phyloP scores from a whole-genome alignment of 2,888 invertebrate species.

The Sinodicranocentrus sp. region DNA sequence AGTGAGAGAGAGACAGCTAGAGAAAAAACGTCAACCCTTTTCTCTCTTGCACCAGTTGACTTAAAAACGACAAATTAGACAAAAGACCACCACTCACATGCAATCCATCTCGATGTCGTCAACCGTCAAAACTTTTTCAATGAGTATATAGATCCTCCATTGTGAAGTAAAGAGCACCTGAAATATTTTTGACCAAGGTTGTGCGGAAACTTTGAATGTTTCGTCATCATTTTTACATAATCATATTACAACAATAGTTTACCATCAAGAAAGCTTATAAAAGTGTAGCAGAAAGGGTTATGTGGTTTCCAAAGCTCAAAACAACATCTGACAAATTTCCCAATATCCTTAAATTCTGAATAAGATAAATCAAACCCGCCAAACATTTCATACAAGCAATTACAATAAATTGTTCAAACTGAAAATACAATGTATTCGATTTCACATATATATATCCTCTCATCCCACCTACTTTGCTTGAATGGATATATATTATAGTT shows the following conservation, averaged over 20 bases:
- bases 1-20: not conserved
- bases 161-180: conserved; percentile 45
- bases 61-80: conserved; percentile 47
- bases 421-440: too few species aligned
- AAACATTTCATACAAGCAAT: conserved; percentile 30
- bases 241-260: conserved; percentile 41
- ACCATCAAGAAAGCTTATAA: conserved; percentile 24
- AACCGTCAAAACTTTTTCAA: conserved; percentile 56
- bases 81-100: not conserved
- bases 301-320: conserved; percentile 43
- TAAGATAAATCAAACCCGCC: not conserved
- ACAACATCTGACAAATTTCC: conserved; percentile 58
- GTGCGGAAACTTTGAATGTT: not conserved
- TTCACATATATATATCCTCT: not conserved
- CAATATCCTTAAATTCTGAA: conserved; percentile 18
- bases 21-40: conserved; percentile 46
- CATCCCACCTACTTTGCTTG: conserved; percentile 58
- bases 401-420: conserved; percentile 15
- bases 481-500: not conserved
- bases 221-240: conserved; percentile 49
- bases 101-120: not conserved
- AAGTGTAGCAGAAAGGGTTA: conserved; percentile 44
- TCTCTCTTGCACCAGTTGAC: conserved; percentile 18
- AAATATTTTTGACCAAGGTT: conserved; percentile 42
- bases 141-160: conserved; percentile 39